phyloP scores from a whole-genome alignment of 2,797 vertebrate genomes.

The Cetoscarus ocellatus region DNA sequence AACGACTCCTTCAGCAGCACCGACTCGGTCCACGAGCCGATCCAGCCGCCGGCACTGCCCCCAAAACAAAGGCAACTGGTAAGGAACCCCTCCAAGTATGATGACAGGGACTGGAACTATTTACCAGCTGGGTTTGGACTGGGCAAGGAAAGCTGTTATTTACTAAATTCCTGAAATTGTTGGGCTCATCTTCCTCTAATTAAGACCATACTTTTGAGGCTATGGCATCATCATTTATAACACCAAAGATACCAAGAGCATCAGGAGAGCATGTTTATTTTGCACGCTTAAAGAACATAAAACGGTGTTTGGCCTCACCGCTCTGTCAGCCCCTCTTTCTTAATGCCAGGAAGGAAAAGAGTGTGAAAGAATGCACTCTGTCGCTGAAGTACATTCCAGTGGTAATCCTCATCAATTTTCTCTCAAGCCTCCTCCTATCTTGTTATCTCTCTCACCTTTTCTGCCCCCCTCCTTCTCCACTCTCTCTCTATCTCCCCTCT shows the following conservation, averaged over 20 bases:
- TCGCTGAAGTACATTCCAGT: conserved; percentile 46
- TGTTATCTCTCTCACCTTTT: conserved; percentile 67
- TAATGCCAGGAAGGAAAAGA: conserved; percentile 5
- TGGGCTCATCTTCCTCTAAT: conserved; percentile 4
- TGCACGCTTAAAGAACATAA: not conserved
- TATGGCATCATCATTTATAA: conserved; percentile 3
- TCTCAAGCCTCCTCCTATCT: conserved; percentile 44
- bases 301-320: not conserved
- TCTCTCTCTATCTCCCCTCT: conserved; percentile 13
- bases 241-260: conserved; percentile 1
- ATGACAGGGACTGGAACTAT: not conserved
- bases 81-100: conserved; percentile 64
- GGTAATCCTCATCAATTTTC: conserved; percentile 61
- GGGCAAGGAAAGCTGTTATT: conserved; percentile 34
- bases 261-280: not conserved
- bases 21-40: conserved; percentile 87
- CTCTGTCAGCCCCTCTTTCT: not conserved
- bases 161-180: conserved; percentile 27
- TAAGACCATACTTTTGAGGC: conserved; percentile 1
- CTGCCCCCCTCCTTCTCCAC: conserved; percentile 10
- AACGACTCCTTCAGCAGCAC: conserved; percentile 91
- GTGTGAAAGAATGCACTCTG: conserved; percentile 39
- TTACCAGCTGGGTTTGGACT: conserved; percentile 12
- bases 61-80: conserved; percentile 98
- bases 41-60: conserved; percentile 93